Evolutionary conservation across 2,888 invertebrate species (phyloP).

Genomic region (Chrysolina americana): DNA sequence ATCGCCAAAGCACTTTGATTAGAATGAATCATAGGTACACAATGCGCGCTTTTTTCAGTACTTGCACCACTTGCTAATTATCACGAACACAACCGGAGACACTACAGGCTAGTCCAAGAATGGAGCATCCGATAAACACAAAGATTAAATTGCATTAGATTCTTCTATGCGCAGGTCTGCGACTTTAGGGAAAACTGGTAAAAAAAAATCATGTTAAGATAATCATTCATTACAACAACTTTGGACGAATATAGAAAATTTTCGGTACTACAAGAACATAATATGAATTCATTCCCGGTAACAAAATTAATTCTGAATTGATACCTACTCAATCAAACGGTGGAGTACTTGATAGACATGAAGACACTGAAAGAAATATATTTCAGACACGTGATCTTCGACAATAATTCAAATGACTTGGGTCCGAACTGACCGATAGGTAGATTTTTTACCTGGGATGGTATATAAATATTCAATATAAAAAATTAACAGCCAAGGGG

Average conservation of each 20-base stretch:
- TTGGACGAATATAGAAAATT: not conserved
- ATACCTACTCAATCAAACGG: no score
- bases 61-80: constrained; percentile 21
- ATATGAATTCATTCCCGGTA: no score
- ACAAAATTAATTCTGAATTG: no score
- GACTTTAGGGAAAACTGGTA: not conserved
- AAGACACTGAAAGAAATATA: not conserved
- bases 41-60: not conserved
- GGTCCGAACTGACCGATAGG: not conserved
- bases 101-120: constrained; percentile 23
- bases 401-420: not conserved
- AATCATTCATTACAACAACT: constrained; percentile 26
- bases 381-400: not conserved
- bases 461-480: constrained; percentile 12
- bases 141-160: constrained; percentile 16
- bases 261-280: no score
- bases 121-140: constrained; percentile 24
- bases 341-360: not conserved
- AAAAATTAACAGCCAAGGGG: constrained; percentile 21
- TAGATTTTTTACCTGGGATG: constrained; percentile 18
- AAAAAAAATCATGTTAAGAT: constrained; percentile 27
- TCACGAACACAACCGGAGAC: constrained; percentile 18
- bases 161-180: constrained; percentile 28
- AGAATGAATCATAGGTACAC: no score
- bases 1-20: no score